phyloP scores from a whole-genome alignment of 2,113 vertebrate species.

The Gorsachius goisagi region DNA sequence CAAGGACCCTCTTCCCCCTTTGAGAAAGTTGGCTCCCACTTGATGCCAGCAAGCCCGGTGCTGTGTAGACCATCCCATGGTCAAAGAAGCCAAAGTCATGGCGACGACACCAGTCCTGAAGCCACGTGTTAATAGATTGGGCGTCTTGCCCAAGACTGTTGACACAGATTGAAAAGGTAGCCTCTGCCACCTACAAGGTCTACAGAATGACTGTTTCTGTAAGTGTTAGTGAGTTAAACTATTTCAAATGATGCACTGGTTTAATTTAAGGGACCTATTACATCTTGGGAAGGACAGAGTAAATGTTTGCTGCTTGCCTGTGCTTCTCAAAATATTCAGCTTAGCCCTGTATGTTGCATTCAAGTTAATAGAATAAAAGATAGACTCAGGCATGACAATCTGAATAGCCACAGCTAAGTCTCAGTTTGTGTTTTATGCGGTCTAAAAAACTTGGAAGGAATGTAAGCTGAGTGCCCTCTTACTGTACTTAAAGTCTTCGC shows the following conservation, averaged over 20 bases:
- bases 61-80: too few relatives aligned
- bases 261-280: background rate
- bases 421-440: background rate
- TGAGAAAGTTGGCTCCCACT: too few relatives aligned
- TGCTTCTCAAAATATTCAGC: background rate
- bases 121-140: too few relatives aligned
- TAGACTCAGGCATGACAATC: background rate
- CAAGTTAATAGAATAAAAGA: background rate
- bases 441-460: slow-evolving; percentile 11
- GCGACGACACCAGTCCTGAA: too few relatives aligned
- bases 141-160: background rate
- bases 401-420: background rate
- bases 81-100: too few relatives aligned
- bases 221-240: background rate
- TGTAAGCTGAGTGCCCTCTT: background rate
- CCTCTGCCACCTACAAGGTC: background rate
- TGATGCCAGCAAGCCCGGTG: too few relatives aligned
- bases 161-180: background rate
- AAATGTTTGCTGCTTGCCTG: background rate
- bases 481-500: background rate
- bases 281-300: background rate
- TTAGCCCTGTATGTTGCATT: background rate
- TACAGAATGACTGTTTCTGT: background rate
- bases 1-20: too few relatives aligned
- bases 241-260: background rate